Conservation (phyloP, 2,113 vertebrate genomes). For the Origma solitaria region DNA sequence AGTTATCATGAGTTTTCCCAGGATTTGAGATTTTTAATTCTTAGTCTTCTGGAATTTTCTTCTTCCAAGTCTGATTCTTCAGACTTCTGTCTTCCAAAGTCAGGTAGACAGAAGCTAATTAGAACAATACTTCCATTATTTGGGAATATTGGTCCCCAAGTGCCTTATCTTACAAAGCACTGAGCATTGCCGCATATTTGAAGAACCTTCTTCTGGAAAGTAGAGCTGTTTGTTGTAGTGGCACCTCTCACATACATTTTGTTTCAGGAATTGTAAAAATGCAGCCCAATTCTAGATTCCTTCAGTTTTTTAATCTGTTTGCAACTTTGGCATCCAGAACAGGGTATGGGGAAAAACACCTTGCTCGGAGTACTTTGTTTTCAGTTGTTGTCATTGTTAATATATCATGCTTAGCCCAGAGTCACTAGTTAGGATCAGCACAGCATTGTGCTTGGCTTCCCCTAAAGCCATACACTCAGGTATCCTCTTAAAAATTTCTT, state of each 20-base stretch:
- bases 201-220: background rate
- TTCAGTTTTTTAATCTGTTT: background rate
- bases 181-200: background rate
- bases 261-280: background rate
- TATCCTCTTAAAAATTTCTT: background rate
- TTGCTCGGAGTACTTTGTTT: background rate
- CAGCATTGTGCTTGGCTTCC: background rate
- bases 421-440: background rate
- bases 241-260: background rate
- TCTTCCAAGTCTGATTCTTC: background rate
- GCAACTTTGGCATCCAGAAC: background rate
- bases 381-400: background rate
- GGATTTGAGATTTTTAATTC: background rate
- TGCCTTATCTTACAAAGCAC: background rate
- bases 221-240: background rate
- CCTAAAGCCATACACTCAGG: background rate
- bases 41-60: background rate
- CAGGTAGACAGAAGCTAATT: background rate
- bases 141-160: background rate
- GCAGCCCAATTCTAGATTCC: background rate
- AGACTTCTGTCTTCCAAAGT: background rate
- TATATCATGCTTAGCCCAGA: background rate
- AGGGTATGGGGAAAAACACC: background rate
- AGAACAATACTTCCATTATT: background rate
- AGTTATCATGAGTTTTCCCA: background rate